phyloP scores from a whole-genome alignment of 37 sponge, comb jelly and placozoan genomes.

The Spongilla lacustris region DNA sequence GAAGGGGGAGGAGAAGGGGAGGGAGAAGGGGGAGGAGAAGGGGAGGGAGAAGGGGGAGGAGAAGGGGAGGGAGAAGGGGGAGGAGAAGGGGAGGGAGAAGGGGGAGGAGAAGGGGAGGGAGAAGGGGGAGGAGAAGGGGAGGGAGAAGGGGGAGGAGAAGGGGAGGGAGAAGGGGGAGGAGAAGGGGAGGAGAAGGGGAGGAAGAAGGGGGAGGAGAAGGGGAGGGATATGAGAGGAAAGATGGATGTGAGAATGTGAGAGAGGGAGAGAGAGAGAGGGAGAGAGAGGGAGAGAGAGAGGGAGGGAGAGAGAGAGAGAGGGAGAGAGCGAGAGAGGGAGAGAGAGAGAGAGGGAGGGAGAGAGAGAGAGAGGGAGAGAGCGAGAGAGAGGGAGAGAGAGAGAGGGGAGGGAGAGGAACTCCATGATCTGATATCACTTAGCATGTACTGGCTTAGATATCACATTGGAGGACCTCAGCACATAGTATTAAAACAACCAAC shows the following conservation, averaged over 20 bases:
- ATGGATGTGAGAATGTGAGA: not conserved
- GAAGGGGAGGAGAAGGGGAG: not conserved
- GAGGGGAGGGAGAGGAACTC: not conserved
- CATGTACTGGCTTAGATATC: no score
- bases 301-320: slow-evolving; percentile 26
- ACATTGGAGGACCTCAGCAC: no score
- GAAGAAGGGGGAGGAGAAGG: not conserved
- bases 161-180: slow-evolving; percentile 9
- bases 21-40: not conserved
- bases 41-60: not conserved
- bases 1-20: not conserved
- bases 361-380: slow-evolving; percentile 6
- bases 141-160: not conserved
- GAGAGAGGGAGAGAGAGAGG: slow-evolving; percentile 21
- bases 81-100: no score
- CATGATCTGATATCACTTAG: no score
- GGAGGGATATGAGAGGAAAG: no score
- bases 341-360: slow-evolving; percentile 14
- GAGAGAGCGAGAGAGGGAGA: slow-evolving; percentile 40
- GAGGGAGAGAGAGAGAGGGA: slow-evolving; percentile 7
- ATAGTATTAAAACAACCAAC: not conserved
- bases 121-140: no score
- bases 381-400: slow-evolving; percentile 4
- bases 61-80: no score
- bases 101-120: not conserved